These are phyloP conservation scores for Centruroides sculpturatus DNA, from an alignment of 1,140 invertebrate species.

Conservation along the genomic window DNA sequence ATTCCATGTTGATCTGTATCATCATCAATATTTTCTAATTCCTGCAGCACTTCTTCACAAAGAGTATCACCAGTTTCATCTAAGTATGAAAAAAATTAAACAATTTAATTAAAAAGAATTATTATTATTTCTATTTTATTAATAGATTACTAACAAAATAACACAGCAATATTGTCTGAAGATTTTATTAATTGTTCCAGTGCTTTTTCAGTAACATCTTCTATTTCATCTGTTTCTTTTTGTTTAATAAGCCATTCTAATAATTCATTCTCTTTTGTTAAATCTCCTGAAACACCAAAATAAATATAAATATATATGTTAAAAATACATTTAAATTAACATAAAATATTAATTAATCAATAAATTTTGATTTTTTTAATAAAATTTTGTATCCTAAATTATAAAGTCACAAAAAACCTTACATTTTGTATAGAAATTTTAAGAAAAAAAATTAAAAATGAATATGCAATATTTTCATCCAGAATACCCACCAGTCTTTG, in stretches of 20 bases:
- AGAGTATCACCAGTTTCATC: slow-evolving; percentile 27
- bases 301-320: not conserved
- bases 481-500: too few relatives aligned
- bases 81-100: slow-evolving; percentile 30
- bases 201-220: slow-evolving; percentile 89
- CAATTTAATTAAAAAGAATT: not conserved
- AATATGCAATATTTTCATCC: too few relatives aligned
- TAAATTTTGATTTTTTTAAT: not conserved
- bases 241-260: slow-evolving; percentile 24
- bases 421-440: not conserved
- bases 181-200: slow-evolving; percentile 75
- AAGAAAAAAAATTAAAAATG: too few relatives aligned
- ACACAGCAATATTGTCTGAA: slow-evolving; percentile 71
- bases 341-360: not conserved
- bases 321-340: not conserved
- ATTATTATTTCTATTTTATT: too few relatives aligned
- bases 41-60: slow-evolving; percentile 51
- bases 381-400: not conserved
- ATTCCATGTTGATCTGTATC: slow-evolving; percentile 83
- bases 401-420: not conserved
- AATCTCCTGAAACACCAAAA: slow-evolving; percentile 19
- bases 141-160: slow-evolving; percentile 62
- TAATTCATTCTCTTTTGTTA: slow-evolving; percentile 23
- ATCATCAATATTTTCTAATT: slow-evolving; percentile 85
- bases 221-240: slow-evolving; percentile 76